Percentiles rank a stretch among this genome's conserved stretches.
Conservation (phyloP, 2,797 vertebrate species). For the Sardinella longiceps region DNA sequence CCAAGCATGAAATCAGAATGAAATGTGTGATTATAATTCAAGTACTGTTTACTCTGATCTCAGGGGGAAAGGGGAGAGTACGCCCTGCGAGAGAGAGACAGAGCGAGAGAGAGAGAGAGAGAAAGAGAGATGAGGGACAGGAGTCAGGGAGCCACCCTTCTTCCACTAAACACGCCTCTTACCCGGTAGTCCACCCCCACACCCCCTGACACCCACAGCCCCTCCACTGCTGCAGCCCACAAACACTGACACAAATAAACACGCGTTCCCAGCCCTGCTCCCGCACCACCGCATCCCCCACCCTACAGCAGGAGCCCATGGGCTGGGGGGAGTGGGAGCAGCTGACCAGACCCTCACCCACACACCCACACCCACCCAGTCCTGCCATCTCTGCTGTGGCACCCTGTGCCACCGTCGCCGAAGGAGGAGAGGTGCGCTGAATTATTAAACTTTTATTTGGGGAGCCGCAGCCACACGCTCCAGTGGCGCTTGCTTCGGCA, state of each 20-base stretch:
- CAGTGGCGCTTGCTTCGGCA: constrained; percentile 76
- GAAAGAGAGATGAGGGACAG: constrained; percentile 54
- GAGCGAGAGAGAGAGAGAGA: not conserved
- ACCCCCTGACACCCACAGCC: not conserved
- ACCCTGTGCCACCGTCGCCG: constrained; percentile 34
- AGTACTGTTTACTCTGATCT: constrained; percentile 83
- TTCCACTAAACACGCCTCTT: not conserved
- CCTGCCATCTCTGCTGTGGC: not conserved
- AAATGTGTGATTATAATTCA: constrained; percentile 94
- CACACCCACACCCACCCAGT: not conserved
- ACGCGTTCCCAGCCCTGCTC: not conserved
- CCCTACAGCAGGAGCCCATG: not conserved
- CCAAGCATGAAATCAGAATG: constrained; percentile 89
- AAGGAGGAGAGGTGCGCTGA: constrained; percentile 77
- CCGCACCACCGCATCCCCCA: not conserved
- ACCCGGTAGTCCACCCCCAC: not conserved
- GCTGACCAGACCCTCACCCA: not conserved
- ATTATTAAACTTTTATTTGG: constrained; percentile 80
- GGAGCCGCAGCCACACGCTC: constrained; percentile 70
- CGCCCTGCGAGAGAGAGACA: constrained; percentile 63
- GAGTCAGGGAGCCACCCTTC: not conserved
- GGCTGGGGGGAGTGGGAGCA: not conserved
- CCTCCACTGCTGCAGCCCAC: not conserved
- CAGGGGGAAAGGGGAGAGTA: constrained; percentile 67
- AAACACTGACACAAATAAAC: not conserved